Base-by-base conservation (phyloP, 2,113 vertebrate species). In the Tachysurus vachellii region DNA sequence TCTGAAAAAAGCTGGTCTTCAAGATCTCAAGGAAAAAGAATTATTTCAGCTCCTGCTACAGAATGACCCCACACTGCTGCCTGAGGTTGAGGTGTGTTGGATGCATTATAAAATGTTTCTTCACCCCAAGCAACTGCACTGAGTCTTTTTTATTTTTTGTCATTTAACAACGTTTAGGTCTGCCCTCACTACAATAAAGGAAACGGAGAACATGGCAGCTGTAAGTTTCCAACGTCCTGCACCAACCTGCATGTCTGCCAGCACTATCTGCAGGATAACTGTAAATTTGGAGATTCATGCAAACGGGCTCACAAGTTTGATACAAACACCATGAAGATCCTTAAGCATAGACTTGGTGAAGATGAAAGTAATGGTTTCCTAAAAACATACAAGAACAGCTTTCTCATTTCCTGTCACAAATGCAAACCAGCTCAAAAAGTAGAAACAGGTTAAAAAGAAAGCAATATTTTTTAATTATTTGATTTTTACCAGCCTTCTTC, bases 101-200 rank as follows among this genome's bases (percentile, higher is more conserved):
- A 26, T 13, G 10, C 62, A n/a, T 11, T 4, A 64, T n/a, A 64
- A n/a, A 64, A 64, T 10, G 23, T 11, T 64, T 64, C 9, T 64
- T 11, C 61, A 11, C 26, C 17, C 57, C 59, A 61, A 61, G 59
- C 59, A 61, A 26, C 21, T 62, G 8, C 21, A 26, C 7, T 66
- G 62, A 64, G 26, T 64, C 9, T 53, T 12, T 77, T 53, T 12
- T 77, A 50, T 12, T 4, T n/a, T 76, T 26, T 53, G 47, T 54
- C n/a, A 26, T 5, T 53, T 23, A 21, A 50, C 75, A 77, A 8
- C 23, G 14, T 80, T 8, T 71, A 96, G 95, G 90, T 95, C 13
- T 96, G 95, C 77, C n/a, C 44, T 0, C 93, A 95, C 88, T 96
- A 96, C 90, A 96, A 96, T 89, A 94, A 88, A 79, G 95, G 95